Conservation (phyloP, 2,888 invertebrate species). For the Drosophila mimica region DNA sequence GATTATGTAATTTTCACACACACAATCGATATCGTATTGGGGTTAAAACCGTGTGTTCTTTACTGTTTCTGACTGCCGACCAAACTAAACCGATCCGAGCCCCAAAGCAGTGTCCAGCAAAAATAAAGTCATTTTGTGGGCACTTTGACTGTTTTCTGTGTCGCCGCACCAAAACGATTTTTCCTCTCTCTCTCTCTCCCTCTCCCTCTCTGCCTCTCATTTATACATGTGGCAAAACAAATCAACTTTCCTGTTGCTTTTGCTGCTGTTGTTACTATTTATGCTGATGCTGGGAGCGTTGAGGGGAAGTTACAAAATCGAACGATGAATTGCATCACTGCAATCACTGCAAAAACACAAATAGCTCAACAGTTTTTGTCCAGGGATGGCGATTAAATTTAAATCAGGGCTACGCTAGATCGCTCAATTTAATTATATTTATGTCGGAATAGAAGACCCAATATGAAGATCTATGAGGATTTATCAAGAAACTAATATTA, state of each 20-base stretch:
- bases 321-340: slow-evolving; percentile 60
- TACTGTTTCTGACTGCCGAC: slow-evolving; percentile 42
- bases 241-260: slow-evolving; percentile 60
- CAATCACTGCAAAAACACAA: slow-evolving; percentile 45
- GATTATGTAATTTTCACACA: slow-evolving; percentile 13
- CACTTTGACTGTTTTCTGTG: slow-evolving; percentile 59
- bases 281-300: background rate
- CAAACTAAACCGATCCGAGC: background rate
- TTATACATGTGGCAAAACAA: slow-evolving; percentile 70
- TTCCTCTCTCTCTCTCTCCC: background rate
- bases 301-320: slow-evolving; percentile 54
- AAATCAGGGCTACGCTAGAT: background rate
- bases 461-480: background rate
- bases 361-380: background rate
- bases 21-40: slow-evolving; percentile 6
- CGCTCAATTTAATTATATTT: background rate
- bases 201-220: background rate
- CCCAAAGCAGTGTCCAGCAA: slow-evolving; percentile 28
- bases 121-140: slow-evolving; percentile 50
- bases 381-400: slow-evolving; percentile 33
- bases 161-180: slow-evolving; percentile 56
- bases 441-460: background rate
- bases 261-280: slow-evolving; percentile 27
- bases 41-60: slow-evolving; percentile 17
- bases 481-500: background rate